These are phyloP conservation scores for Symphodus melops DNA, from an alignment of 2,113 vertebrate genomes.

Conservation along the genomic window DNA sequence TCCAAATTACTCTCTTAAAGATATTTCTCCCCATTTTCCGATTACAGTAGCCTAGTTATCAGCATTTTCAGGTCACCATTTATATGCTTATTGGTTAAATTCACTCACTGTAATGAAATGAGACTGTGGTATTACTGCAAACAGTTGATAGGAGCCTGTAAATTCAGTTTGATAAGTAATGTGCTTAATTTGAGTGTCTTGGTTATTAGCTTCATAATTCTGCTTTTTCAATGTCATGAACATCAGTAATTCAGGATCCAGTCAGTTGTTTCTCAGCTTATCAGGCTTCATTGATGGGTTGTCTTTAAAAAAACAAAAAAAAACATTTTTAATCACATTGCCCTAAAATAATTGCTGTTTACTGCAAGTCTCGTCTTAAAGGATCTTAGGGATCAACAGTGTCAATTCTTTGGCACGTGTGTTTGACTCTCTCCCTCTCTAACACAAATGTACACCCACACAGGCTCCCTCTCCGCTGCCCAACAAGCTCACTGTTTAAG, in stretches of 20 bases:
- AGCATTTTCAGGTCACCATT: constrained; percentile 2
- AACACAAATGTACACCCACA: not conserved
- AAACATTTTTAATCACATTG: constrained; percentile 58
- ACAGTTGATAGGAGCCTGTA: not conserved
- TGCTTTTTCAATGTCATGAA: constrained; percentile 38
- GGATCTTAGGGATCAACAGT: constrained; percentile 49
- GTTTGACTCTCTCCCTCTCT: not conserved
- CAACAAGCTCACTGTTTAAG: constrained; percentile 41
- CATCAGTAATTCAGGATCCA: constrained; percentile 24
- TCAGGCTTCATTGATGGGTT: constrained; percentile 52
- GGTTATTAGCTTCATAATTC: constrained; percentile 24
- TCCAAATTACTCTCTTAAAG: not conserved
- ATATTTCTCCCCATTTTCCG: constrained; percentile 1
- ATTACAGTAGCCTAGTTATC: not conserved
- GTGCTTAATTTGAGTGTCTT: constrained; percentile 28
- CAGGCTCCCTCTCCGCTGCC: not conserved
- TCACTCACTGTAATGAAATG: constrained; percentile 17
- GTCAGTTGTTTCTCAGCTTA: constrained; percentile 46
- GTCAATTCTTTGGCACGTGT: constrained; percentile 27
- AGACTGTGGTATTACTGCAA: not conserved
- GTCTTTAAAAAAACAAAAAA: too few species aligned
- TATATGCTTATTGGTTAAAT: not conserved
- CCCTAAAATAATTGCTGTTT: constrained; percentile 61
- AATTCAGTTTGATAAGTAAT: not conserved
- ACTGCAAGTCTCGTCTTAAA: constrained; percentile 47